A percentile compares a stretch with the other conserved stretches of the same genome.
These are phyloP conservation scores for Drosophila navojoa DNA, from an alignment of 1,140 invertebrate genomes.

Conservation along the genomic window DNA sequence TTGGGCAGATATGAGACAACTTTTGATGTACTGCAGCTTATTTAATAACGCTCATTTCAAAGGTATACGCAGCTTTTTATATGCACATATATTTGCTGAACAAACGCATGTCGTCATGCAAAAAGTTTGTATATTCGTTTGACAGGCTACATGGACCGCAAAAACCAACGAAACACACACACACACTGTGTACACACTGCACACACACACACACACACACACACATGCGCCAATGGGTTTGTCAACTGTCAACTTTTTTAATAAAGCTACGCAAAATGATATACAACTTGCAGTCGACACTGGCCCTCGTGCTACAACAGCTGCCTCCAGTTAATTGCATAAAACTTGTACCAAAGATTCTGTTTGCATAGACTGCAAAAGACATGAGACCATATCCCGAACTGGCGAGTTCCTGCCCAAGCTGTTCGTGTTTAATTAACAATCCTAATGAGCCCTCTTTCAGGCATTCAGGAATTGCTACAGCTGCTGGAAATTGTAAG, in stretches of 20 bases:
- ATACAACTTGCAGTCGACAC: conserved; percentile 45
- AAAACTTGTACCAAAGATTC: conserved; percentile 43
- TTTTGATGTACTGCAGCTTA: not conserved
- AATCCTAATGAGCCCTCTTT: conserved; percentile 34
- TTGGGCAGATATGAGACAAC: not conserved
- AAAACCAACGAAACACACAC: conserved; percentile 67
- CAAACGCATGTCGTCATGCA: conserved; percentile 44
- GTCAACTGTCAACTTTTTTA: conserved; percentile 80
- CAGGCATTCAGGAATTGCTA: too few species aligned
- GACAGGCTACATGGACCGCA: conserved; percentile 75
- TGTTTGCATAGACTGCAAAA: conserved; percentile 33
- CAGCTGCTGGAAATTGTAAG: too few species aligned
- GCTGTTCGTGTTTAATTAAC: conserved; percentile 16
- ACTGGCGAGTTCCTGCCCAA: not conserved
- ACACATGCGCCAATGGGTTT: conserved; percentile 63
- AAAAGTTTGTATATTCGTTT: conserved; percentile 58
- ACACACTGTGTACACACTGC: conserved; percentile 16
- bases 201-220: conserved; percentile 32
- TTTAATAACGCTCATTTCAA: conserved; percentile 10
- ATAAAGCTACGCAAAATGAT: conserved; percentile 73
- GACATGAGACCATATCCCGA: conserved; percentile 4
- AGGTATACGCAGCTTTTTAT: not conserved
- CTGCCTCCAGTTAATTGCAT: conserved; percentile 37
- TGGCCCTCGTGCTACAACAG: conserved; percentile 6
- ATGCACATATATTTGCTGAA: conserved; percentile 1